These are phyloP conservation scores for Heterochromis multidens DNA, from an alignment of 2,113 vertebrate species.

Conservation along the genomic window DNA sequence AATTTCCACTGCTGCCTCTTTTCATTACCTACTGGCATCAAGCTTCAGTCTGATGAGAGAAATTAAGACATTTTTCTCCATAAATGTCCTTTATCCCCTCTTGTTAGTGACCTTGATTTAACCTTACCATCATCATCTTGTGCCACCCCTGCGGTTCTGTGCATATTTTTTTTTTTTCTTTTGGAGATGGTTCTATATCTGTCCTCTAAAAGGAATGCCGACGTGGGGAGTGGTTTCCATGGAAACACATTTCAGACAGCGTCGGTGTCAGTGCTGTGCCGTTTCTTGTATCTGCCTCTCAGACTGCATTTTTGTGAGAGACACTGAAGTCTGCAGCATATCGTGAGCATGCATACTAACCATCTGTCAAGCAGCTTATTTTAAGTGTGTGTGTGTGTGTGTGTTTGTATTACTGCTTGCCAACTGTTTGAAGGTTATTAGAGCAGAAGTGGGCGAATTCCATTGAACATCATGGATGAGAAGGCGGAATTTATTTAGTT, in stretches of 20 bases:
- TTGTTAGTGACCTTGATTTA: constrained; percentile 38
- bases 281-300: constrained; percentile 36
- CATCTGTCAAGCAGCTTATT: background rate
- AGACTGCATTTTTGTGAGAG: constrained; percentile 16
- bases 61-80: background rate
- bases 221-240: constrained; percentile 65
- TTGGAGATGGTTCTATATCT: background rate
- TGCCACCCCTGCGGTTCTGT: background rate
- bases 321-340: constrained; percentile 44
- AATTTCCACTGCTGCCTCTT: background rate
- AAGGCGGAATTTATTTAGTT: background rate
- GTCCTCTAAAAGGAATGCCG: constrained; percentile 37
- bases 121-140: background rate
- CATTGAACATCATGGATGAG: constrained; percentile 3
- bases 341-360: constrained; percentile 52
- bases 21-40: background rate
- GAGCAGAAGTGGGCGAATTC: constrained; percentile 25
- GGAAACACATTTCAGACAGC: constrained; percentile 61
- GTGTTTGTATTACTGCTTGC: background rate
- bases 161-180: background rate
- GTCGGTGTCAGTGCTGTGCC: constrained; percentile 1
- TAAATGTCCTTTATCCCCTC: background rate
- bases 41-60: background rate
- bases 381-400: background rate
- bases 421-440: constrained; percentile 29